A percentile compares a stretch with the other conserved stretches of the same genome.
phyloP scores from a whole-genome alignment of 92 coral and sea anemone species.

The Hydrozoanthus gracilis region DNA sequence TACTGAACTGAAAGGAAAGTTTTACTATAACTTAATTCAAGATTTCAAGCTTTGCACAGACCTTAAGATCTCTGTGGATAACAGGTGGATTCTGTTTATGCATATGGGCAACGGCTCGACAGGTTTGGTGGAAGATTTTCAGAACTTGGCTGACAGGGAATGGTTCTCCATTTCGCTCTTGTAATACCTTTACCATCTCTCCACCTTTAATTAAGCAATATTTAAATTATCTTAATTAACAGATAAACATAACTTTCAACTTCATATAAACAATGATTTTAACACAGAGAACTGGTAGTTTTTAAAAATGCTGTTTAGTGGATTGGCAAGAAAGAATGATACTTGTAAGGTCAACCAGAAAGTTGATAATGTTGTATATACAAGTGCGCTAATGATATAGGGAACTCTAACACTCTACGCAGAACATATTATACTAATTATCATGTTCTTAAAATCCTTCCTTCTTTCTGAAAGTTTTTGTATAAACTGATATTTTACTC shows the following conservation, averaged over 20 bases:
- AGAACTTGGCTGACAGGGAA: constrained; percentile 81
- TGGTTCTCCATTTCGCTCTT: constrained; percentile 89
- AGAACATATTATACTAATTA: no score
- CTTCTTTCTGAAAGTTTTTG: no score
- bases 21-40: no score
- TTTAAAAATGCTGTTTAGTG: no score
- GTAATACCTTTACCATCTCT: constrained; percentile 83
- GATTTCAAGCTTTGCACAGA: constrained; percentile 3
- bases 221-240: background rate
- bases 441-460: no score
- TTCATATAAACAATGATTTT: background rate
- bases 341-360: no score
- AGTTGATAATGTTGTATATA: no score
- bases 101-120: constrained; percentile 96
- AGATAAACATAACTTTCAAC: background rate
- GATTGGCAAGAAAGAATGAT: no score
- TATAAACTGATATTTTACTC: no score
- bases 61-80: constrained; percentile 97
- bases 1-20: no score
- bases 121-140: constrained; percentile 88
- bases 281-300: background rate
- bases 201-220: constrained; percentile 67
- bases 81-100: constrained; percentile 94
- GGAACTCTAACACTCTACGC: no score
- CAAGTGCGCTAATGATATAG: no score